These are phyloP conservation scores for Eupeodes corollae DNA, from an alignment of 1,140 invertebrate species.

Conservation along the genomic window DNA sequence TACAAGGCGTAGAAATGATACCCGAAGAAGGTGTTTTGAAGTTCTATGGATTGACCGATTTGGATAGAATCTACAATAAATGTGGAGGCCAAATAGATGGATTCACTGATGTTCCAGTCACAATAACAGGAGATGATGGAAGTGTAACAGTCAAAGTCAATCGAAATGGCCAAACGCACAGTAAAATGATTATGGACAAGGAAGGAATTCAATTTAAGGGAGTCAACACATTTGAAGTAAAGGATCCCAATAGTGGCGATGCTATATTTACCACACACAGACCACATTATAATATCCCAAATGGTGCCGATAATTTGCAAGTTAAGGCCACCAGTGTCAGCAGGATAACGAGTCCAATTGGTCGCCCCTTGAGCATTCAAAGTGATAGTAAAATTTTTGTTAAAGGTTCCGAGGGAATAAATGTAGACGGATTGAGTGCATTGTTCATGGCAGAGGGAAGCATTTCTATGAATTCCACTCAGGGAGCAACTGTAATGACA, in stretches of 20 bases:
- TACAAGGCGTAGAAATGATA: conserved; percentile 77
- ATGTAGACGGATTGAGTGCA: conserved; percentile 51
- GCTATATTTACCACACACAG: conserved; percentile 60
- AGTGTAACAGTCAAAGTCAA: conserved; percentile 22
- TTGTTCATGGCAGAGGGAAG: conserved; percentile 65
- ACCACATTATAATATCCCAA: conserved; percentile 59
- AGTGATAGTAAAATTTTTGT: conserved; percentile 37
- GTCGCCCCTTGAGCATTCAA: conserved; percentile 52
- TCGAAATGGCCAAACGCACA: conserved; percentile 25
- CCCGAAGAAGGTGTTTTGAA: conserved; percentile 64
- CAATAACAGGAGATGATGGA: conserved; percentile 46
- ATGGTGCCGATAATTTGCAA: conserved; percentile 53
- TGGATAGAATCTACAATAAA: conserved; percentile 55
- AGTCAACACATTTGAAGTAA: conserved; percentile 55
- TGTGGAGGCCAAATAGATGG: conserved; percentile 54
- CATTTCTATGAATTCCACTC: conserved; percentile 63
- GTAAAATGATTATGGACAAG: conserved; percentile 43
- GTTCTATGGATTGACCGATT: conserved; percentile 66
- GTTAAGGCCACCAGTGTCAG: conserved; percentile 56
- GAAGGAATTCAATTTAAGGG: conserved; percentile 55
- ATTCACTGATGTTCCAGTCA: conserved; percentile 59
- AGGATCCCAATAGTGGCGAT: conserved; percentile 49
- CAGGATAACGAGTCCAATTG: conserved; percentile 59
- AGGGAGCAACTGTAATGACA: conserved; percentile 61
- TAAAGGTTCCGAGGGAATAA: conserved; percentile 52